Evolutionary conservation across 2,888 invertebrate genomes (phyloP), one percentile per base, ranked within the genome.

Genomic region (Pocota personata): DNA sequence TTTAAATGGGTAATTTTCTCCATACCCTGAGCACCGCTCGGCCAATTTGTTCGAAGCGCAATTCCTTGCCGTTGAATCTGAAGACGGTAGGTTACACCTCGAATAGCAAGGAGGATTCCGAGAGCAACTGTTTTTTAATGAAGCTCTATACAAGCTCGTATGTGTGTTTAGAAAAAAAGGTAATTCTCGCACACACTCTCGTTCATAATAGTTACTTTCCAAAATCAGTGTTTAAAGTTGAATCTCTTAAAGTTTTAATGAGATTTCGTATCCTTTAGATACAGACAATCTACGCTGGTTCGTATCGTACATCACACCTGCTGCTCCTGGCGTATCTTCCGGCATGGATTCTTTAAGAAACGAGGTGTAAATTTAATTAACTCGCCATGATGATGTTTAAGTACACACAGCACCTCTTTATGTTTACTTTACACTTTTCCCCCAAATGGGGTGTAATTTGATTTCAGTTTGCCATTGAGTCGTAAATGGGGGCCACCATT

Each of bases 321-420:
- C 46, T 46, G 78, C 78, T 55, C 46, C 21, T 73, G 37, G 60
- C 71, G 37, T 60, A 66, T 72, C 83, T 67, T 78, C 52, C 78
- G 78, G 69, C 79, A 24, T 40, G 32, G 67, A 69, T 62, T 75
- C 71, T 80, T 86, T 32, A 80, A 76, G 76, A 76, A 86, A 71
- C 84, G 84, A 86, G 76, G 84, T 86, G 84, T 86, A 86, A 86
- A 86, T 86, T 86, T 86, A 86, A 86, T 86, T 86, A 80, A 80
- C 84, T 80, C 75, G 76, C 84, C 76, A 76, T 86, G 84, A 86
- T 80, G 84, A 86, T 80, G 80, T 76, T 58, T 80, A 80, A 86
- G 84, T 76, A 80, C 75, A 80, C 75, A 69, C 66, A 72, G 80
- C 84, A 80, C 84, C 80, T 86, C 75, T 80, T 80, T 76, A 71